These are phyloP conservation scores for Brachionus rubens DNA, from an alignment of 1,140 invertebrate species.

Conservation along the genomic window DNA sequence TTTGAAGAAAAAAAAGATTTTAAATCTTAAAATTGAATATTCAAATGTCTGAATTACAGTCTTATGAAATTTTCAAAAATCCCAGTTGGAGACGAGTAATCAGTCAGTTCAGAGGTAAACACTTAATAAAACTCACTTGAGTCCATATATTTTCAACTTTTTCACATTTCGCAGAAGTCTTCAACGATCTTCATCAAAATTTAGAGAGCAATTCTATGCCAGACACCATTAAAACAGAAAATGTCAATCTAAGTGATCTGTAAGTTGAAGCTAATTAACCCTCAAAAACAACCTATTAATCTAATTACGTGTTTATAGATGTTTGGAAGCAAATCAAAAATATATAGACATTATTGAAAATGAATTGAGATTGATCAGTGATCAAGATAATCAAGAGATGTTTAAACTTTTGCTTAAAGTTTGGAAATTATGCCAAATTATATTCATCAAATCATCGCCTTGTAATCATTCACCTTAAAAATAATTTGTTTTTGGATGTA, in stretches of 20 bases:
- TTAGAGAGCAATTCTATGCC: not conserved
- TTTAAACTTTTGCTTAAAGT: conserved; percentile 7
- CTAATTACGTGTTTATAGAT: not conserved
- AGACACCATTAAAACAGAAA: conserved; percentile 14
- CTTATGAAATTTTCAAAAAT: too few species aligned
- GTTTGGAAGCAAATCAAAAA: conserved; percentile 38
- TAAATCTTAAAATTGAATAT: too few species aligned
- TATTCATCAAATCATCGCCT: conserved; percentile 44
- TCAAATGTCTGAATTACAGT: too few species aligned
- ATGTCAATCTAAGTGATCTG: conserved; percentile 27
- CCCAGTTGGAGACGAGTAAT: too few species aligned
- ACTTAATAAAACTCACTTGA: too few species aligned
- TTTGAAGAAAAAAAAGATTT: too few species aligned
- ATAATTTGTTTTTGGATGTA: not conserved
- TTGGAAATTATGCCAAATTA: conserved; percentile 40
- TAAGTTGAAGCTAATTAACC: not conserved
- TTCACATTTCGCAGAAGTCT: too few species aligned
- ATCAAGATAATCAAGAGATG: not conserved
- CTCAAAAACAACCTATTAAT: too few species aligned
- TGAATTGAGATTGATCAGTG: not conserved
- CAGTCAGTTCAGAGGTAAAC: too few species aligned
- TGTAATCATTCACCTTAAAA: not conserved
- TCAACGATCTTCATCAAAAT: conserved; percentile 26
- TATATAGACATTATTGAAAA: conserved; percentile 37
- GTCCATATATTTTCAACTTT: too few species aligned